These are phyloP conservation scores for Taeniopygia guttata DNA, from an alignment of 2,797 vertebrate species.

Conservation along the genomic window DNA sequence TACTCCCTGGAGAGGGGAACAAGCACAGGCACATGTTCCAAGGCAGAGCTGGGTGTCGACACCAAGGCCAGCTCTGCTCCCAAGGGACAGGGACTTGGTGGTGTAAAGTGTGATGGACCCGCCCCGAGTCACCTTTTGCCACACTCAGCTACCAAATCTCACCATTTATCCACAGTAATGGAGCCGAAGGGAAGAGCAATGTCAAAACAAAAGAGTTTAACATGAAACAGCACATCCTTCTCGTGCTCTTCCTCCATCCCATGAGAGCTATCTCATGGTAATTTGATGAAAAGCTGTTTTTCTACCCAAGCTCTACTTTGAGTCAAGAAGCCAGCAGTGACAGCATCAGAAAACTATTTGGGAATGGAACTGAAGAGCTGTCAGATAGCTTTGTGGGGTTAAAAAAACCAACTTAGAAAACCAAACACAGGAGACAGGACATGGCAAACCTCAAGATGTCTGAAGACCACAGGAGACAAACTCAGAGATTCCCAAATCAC, in stretches of 20 bases:
- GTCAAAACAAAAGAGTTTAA: neutral
- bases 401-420: neutral
- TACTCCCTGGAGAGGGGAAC: neutral
- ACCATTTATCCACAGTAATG: neutral
- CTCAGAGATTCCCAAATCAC: neutral
- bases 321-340: slow-evolving; percentile 30
- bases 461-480: neutral
- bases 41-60: neutral
- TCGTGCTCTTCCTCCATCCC: neutral
- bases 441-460: neutral
- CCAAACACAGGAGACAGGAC: neutral
- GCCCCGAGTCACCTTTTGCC: neutral
- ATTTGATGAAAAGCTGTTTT: slow-evolving; percentile 21
- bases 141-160: neutral
- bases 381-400: neutral
- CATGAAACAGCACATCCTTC: neutral
- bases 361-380: neutral
- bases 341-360: slow-evolving; percentile 41
- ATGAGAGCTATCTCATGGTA: neutral
- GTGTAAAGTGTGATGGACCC: neutral
- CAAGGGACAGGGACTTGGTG: neutral
- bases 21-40: neutral
- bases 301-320: slow-evolving; percentile 11
- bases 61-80: neutral
- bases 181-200: neutral